Conservation (phyloP, 2,888 invertebrate genomes). For the Nephrotoma guestfalica region DNA sequence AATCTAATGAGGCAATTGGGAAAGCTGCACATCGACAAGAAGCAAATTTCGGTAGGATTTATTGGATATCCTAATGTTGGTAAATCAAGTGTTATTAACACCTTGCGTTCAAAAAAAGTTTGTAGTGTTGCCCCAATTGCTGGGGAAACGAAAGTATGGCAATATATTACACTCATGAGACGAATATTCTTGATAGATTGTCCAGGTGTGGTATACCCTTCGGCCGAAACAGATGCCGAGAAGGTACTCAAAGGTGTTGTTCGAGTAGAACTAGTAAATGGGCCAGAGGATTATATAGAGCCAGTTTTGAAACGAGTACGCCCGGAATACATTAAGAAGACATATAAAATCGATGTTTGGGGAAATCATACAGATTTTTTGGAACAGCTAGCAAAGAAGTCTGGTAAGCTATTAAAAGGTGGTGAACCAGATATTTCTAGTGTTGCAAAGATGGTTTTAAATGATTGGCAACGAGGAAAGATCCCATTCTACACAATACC, state of each 20-base stretch:
- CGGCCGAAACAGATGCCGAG: conserved; percentile 87
- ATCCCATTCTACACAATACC: conserved; percentile 88
- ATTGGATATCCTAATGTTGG: conserved; percentile 99
- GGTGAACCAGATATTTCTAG: conserved; percentile 91
- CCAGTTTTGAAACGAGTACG: conserved; percentile 76
- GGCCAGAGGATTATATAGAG: conserved; percentile 89
- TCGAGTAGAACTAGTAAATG: conserved; percentile 83
- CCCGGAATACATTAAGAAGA: conserved; percentile 75
- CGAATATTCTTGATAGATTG: conserved; percentile 96
- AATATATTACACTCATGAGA: conserved; percentile 96
- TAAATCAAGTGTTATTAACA: conserved; percentile 96
- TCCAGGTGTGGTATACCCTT: conserved; percentile 96
- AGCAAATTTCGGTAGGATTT: conserved; percentile 97
- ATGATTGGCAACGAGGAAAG: conserved; percentile 98
- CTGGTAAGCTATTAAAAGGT: conserved; percentile 84
- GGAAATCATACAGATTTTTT: conserved; percentile 71
- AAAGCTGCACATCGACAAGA: conserved; percentile 89
- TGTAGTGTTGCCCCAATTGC: conserved; percentile 98
- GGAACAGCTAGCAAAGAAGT: conserved; percentile 71
- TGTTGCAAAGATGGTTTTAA: conserved; percentile 86
- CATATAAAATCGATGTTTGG: conserved; percentile 79
- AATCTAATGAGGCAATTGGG: conserved; percentile 90
- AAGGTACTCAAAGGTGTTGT: conserved; percentile 96
- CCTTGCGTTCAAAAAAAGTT: conserved; percentile 89
- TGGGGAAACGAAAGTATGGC: conserved; percentile 97